These are phyloP conservation scores for Aradophagus sp. DNA, from an alignment of 1,140 invertebrate species.

Conservation along the genomic window DNA sequence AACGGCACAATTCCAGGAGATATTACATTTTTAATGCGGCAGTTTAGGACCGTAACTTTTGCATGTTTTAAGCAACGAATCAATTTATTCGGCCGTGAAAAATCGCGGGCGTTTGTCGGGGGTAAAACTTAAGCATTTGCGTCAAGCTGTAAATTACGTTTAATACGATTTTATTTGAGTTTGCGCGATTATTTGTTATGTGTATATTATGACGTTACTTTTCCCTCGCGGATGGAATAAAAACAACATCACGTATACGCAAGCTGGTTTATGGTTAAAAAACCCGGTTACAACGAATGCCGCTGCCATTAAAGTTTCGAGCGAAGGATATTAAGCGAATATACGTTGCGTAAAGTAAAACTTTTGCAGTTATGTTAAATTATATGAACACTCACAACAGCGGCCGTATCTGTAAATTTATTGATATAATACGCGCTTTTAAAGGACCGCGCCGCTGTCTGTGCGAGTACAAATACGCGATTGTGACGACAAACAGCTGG, in stretches of 20 bases:
- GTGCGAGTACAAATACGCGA: conserved; percentile 27
- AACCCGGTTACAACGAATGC: conserved; percentile 50
- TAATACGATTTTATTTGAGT: conserved; percentile 37
- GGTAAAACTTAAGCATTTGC: conserved; percentile 9
- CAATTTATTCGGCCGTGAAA: too few relatives aligned
- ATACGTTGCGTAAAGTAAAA: conserved; percentile 44
- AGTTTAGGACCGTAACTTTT: too few relatives aligned
- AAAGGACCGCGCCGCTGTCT: conserved; percentile 19
- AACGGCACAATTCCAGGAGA: too few relatives aligned
- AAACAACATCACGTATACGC: conserved; percentile 35
- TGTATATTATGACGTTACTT: conserved; percentile 41
- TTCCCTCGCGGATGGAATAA: conserved; percentile 38
- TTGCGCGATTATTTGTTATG: conserved; percentile 37
- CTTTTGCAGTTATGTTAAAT: conserved; percentile 47
- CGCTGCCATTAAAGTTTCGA: conserved; percentile 52
- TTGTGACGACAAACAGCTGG: conserved; percentile 3
- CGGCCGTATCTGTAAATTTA: conserved; percentile 36
- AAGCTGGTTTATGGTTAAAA: conserved; percentile 45
- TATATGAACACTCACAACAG: conserved; percentile 43
- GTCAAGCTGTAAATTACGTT: conserved; percentile 23
- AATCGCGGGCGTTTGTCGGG: too few relatives aligned
- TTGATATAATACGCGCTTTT: conserved; percentile 40
- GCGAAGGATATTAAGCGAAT: conserved; percentile 36
- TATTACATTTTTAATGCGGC: too few relatives aligned
- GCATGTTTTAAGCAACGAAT: too few relatives aligned